Conservation (phyloP, 2,113 vertebrate species). For the Megatriorchis doriae region DNA sequence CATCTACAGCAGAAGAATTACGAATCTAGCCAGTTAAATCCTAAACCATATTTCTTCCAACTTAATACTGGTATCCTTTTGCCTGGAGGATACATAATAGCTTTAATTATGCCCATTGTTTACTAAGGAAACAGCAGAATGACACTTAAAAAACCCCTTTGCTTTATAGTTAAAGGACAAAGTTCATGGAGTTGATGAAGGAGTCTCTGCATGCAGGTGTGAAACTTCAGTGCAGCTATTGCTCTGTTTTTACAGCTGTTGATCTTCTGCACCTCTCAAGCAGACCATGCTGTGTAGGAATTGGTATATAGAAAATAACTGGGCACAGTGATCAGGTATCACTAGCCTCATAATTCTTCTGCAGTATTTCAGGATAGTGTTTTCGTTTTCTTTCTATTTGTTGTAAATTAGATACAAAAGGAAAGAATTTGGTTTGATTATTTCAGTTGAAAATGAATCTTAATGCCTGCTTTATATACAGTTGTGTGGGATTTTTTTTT, state of each 20-base stretch:
- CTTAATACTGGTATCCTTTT: not conserved
- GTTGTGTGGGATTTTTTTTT: not conserved
- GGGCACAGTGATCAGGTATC: not conserved
- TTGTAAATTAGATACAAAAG: not conserved
- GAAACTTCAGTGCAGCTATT: not conserved
- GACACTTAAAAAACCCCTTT: constrained; percentile 10
- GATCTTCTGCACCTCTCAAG: constrained; percentile 27
- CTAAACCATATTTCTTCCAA: not conserved
- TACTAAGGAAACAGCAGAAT: constrained; percentile 51
- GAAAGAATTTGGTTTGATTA: not conserved
- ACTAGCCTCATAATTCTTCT: not conserved
- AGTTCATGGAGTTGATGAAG: constrained; percentile 11
- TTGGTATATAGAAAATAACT: constrained; percentile 6
- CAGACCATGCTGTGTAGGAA: not conserved
- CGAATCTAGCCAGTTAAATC: constrained; percentile 38
- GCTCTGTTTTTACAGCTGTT: constrained; percentile 65
- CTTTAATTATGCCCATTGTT: constrained; percentile 61
- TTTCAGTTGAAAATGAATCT: not conserved
- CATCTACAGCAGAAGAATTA: not conserved
- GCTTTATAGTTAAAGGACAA: not conserved
- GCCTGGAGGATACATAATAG: not conserved
- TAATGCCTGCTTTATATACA: not conserved
- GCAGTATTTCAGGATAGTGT: not conserved
- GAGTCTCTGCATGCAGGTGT: constrained; percentile 5
- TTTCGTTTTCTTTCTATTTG: not conserved